phyloP scores from a whole-genome alignment of 2,797 vertebrate genomes.

The Luscinia megarhynchos region DNA sequence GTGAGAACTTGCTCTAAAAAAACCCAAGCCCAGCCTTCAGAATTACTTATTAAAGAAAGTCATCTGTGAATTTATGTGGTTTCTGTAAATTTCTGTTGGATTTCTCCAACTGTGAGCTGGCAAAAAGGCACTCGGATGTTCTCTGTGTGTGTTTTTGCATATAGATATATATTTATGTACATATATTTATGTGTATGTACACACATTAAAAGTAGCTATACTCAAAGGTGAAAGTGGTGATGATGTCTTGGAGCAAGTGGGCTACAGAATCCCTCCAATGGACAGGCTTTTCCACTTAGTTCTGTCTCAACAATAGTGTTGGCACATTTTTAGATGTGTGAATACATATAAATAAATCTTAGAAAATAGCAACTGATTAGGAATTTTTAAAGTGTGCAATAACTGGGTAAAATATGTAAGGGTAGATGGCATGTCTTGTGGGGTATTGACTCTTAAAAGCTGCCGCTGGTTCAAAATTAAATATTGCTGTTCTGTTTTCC shows the following conservation, averaged over 20 bases:
- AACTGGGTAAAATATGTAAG: neutral
- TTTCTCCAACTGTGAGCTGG: neutral
- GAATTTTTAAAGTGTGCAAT: neutral
- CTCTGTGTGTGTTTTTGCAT: neutral
- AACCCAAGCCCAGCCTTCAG: neutral
- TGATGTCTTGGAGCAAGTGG: neutral
- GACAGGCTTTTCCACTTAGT: neutral
- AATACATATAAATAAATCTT: neutral
- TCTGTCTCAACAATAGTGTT: neutral
- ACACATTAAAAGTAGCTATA: neutral
- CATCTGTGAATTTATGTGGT: neutral
- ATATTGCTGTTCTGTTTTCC: neutral
- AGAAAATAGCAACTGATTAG: neutral
- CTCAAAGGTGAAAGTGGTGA: neutral
- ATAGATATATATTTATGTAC: neutral
- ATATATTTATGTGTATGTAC: neutral
- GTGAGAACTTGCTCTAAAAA: neutral
- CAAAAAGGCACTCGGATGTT: neutral
- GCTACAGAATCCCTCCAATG: neutral
- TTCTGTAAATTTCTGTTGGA: neutral
- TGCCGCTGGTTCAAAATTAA: neutral
- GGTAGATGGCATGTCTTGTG: neutral
- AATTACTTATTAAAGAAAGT: neutral
- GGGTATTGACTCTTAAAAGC: neutral
- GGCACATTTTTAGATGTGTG: neutral